These are phyloP conservation scores for Archips crataeganus DNA, from an alignment of 2,888 invertebrate species.

Conservation along the genomic window DNA sequence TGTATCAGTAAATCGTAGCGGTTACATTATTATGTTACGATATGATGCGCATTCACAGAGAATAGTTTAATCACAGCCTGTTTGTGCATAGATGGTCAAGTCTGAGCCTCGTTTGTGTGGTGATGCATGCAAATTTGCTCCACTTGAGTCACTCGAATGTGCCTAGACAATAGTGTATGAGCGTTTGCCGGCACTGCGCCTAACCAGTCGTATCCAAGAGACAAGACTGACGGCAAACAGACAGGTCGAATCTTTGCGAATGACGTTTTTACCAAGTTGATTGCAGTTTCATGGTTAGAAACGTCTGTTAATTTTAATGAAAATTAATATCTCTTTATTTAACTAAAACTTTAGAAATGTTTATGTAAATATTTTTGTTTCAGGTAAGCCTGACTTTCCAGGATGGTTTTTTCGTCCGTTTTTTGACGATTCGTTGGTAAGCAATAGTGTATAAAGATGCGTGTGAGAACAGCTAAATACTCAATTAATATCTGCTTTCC, in stretches of 20 bases:
- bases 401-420: background rate
- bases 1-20: background rate
- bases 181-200: constrained; percentile 52
- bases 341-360: background rate
- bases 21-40: background rate
- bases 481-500: no score
- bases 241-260: constrained; percentile 22
- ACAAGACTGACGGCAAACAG: constrained; percentile 14
- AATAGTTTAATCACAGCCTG: constrained; percentile 30
- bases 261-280: background rate
- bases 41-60: background rate
- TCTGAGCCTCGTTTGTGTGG: constrained; percentile 50
- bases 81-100: constrained; percentile 35
- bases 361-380: constrained; percentile 15
- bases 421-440: background rate
- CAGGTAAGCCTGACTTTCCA: constrained; percentile 13
- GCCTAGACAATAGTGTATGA: constrained; percentile 53
- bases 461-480: no score
- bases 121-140: constrained; percentile 59
- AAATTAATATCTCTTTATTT: background rate
- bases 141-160: constrained; percentile 55
- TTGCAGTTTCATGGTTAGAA: background rate
- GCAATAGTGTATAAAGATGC: background rate
- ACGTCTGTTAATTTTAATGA: background rate
- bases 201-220: constrained; percentile 47